Percentiles rank a stretch among this genome's conserved stretches.
Conservation (phyloP, 64 coral and sea anemone genomes). For the Cladopsammia gracilis region DNA sequence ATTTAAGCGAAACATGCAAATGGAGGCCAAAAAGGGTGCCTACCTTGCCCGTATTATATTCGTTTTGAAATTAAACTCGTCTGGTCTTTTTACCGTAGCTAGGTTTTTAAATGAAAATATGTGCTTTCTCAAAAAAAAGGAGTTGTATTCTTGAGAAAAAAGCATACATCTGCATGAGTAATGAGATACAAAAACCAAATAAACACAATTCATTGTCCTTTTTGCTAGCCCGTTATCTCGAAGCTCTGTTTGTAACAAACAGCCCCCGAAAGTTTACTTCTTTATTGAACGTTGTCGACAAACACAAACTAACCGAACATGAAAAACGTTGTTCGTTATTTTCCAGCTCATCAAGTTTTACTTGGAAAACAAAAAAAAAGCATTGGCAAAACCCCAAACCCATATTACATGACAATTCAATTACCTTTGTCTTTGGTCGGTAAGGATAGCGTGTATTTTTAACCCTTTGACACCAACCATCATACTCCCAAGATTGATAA, state of each 20-base stretch:
- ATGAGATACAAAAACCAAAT: constrained; percentile 36
- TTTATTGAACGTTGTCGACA: neutral
- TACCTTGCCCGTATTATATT: neutral
- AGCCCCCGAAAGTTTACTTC: neutral
- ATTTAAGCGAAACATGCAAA: constrained; percentile 21
- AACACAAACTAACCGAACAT: neutral
- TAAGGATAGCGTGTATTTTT: neutral
- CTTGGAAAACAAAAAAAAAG: neutral
- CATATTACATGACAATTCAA: neutral
- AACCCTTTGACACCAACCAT: too few species aligned
- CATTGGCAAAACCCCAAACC: neutral
- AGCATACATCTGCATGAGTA: constrained; percentile 40
- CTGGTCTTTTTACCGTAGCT: neutral
- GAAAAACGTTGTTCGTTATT: neutral
- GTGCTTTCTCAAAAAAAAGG: constrained; percentile 2
- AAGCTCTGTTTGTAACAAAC: constrained; percentile 4
- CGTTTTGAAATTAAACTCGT: neutral
- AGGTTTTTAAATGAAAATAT: neutral
- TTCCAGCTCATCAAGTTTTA: neutral
- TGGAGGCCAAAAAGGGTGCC: neutral
- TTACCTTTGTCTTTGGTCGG: neutral
- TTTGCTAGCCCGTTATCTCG: constrained; percentile 39
- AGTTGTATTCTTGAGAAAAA: constrained; percentile 8
- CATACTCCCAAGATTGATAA: too few species aligned
- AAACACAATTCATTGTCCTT: constrained; percentile 55